These are phyloP conservation scores for Siniperca scherzeri DNA, from an alignment of 2,797 vertebrate species.

Conservation along the genomic window DNA sequence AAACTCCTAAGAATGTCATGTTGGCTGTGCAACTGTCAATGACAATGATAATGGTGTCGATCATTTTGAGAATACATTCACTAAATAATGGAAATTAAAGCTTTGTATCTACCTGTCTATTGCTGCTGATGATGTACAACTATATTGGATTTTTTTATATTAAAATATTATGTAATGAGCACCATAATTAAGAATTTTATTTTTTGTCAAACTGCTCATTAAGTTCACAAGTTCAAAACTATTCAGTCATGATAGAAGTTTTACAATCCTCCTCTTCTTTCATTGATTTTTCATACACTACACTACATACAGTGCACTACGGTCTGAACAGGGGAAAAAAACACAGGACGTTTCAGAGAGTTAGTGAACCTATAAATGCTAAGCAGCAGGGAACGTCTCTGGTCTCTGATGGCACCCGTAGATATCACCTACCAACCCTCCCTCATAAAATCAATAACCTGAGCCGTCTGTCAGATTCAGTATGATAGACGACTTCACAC, in stretches of 20 bases:
- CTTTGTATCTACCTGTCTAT: conserved; percentile 10
- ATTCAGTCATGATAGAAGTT: conserved; percentile 5
- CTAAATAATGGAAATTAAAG: conserved; percentile 6
- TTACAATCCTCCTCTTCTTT: conserved; percentile 26
- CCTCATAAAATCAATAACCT: conserved; percentile 71
- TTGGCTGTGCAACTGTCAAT: conserved; percentile 9
- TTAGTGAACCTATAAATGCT: conserved; percentile 62
- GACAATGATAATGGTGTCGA: background rate
- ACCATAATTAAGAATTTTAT: background rate
- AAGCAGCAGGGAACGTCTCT: conserved; percentile 55
- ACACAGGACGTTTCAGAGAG: conserved; percentile 38
- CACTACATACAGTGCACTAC: background rate
- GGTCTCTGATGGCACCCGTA: conserved; percentile 51
- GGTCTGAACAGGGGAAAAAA: conserved; percentile 10
- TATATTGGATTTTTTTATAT: background rate
- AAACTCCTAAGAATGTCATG: conserved; percentile 36
- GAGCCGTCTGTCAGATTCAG: conserved; percentile 57
- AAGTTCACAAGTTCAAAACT: conserved; percentile 32
- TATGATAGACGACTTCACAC: conserved; percentile 58
- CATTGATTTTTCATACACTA: conserved; percentile 41
- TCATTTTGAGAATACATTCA: conserved; percentile 13
- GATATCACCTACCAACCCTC: conserved; percentile 52
- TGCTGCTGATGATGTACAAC: conserved; percentile 1
- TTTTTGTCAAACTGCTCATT: conserved; percentile 26
- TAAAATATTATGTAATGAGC: conserved; percentile 20